Evolutionary conservation across 2,113 vertebrate genomes (phyloP).

Genomic region (Hemiscyllium ocellatum): DNA sequence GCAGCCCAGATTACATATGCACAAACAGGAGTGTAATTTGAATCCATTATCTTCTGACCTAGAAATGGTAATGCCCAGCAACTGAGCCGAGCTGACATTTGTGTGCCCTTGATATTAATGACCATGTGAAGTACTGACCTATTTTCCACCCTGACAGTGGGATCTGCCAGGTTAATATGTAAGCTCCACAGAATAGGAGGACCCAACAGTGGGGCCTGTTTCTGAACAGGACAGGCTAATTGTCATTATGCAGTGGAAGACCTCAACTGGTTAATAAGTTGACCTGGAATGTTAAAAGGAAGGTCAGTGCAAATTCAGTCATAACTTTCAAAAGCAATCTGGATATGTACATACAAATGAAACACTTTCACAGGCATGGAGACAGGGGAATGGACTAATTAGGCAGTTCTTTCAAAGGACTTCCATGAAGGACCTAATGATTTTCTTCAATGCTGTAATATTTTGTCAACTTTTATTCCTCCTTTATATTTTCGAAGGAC

Average conservation of each 20-base stretch:
- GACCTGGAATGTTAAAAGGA: not conserved
- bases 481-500: no score
- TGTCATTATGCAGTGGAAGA: not conserved
- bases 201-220: not conserved
- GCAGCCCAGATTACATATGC: not conserved
- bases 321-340: not conserved
- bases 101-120: not conserved
- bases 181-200: not conserved
- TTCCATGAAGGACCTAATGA: not conserved
- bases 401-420: not conserved
- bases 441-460: not conserved
- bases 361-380: not conserved
- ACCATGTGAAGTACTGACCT: not conserved
- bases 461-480: not conserved
- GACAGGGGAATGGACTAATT: not conserved
- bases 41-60: not conserved
- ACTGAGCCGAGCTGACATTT: not conserved
- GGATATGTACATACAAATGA: not conserved
- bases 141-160: not conserved
- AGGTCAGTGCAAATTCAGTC: not conserved
- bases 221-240: not conserved
- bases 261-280: not conserved
- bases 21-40: not conserved
- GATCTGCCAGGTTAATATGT: not conserved
- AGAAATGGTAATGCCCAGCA: not conserved